These are phyloP conservation scores for Elysia crispata DNA, from an alignment of 2,888 invertebrate genomes.

Conservation along the genomic window DNA sequence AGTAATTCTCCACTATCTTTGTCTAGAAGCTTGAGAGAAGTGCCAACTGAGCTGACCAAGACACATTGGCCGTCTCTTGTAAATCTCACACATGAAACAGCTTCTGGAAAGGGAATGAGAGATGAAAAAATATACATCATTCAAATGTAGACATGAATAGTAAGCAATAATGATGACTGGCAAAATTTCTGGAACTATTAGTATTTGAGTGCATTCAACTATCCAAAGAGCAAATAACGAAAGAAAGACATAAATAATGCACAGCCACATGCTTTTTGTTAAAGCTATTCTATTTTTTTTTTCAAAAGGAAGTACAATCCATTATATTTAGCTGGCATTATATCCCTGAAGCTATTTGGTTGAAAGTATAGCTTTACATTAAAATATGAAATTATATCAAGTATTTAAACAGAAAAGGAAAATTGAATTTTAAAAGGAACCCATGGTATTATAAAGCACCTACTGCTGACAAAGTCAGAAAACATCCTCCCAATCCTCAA, in stretches of 20 bases:
- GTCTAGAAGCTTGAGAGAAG: slow-evolving; percentile 90
- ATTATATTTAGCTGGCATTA: too few relatives aligned
- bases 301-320: too few relatives aligned
- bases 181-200: background rate
- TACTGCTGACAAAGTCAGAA: slow-evolving; percentile 90
- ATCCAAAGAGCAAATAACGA: too few relatives aligned
- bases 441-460: slow-evolving; percentile 46
- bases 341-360: too few relatives aligned
- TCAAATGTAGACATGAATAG: slow-evolving; percentile 64
- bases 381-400: too few relatives aligned
- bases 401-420: too few relatives aligned
- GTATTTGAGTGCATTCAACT: background rate
- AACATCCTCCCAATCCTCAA: slow-evolving; percentile 90
- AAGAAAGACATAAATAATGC: too few relatives aligned
- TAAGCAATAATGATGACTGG: background rate
- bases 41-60: slow-evolving; percentile 90
- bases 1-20: slow-evolving; percentile 85
- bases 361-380: too few relatives aligned
- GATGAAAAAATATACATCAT: background rate
- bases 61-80: slow-evolving; percentile 96
- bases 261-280: too few relatives aligned
- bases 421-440: too few relatives aligned
- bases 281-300: too few relatives aligned
- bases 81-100: slow-evolving; percentile 89
- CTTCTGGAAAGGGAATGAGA: slow-evolving; percentile 78